Evolutionary conservation across 2,797 vertebrate genomes (phyloP).

Genomic region (Leuciscus waleckii): DNA sequence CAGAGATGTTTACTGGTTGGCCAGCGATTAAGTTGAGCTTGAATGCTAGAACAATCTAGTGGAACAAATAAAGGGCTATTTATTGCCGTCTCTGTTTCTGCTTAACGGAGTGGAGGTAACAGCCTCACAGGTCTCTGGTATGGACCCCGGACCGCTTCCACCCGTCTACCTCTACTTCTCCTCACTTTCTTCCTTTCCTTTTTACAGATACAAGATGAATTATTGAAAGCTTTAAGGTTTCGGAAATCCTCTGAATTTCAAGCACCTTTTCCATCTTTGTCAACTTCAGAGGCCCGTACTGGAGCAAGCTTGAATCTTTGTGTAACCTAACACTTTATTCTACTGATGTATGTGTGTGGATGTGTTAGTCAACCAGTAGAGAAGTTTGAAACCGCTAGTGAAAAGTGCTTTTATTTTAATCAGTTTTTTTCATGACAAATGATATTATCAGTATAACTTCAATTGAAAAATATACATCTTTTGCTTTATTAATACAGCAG

Average conservation of each 20-base stretch:
- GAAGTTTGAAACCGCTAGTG: not conserved
- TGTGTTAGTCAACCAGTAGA: conserved; percentile 32
- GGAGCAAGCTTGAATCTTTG: conserved; percentile 59
- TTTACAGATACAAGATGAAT: conserved; percentile 62
- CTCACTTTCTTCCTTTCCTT: conserved; percentile 39
- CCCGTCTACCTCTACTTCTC: conserved; percentile 15
- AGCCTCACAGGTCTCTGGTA: conserved; percentile 54
- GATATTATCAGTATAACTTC: not conserved
- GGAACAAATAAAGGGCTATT: conserved; percentile 57
- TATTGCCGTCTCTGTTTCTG: conserved; percentile 61
- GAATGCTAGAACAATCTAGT: conserved; percentile 50
- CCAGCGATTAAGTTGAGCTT: conserved; percentile 43
- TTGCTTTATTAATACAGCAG: not conserved
- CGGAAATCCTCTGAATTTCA: conserved; percentile 67
- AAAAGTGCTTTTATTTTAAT: conserved; percentile 10
- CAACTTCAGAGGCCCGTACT: conserved; percentile 63
- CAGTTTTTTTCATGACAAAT: not conserved
- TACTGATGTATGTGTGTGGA: conserved; percentile 44
- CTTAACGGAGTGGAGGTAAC: conserved; percentile 60
- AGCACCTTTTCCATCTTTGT: conserved; percentile 65
- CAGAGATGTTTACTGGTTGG: conserved; percentile 47
- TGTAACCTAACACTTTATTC: conserved; percentile 64
- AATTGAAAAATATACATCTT: not conserved
- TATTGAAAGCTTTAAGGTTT: conserved; percentile 66
- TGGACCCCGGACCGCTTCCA: conserved; percentile 31